These are phyloP conservation scores for Anticlea derivata DNA, from an alignment of 2,888 invertebrate genomes.

Conservation along the genomic window DNA sequence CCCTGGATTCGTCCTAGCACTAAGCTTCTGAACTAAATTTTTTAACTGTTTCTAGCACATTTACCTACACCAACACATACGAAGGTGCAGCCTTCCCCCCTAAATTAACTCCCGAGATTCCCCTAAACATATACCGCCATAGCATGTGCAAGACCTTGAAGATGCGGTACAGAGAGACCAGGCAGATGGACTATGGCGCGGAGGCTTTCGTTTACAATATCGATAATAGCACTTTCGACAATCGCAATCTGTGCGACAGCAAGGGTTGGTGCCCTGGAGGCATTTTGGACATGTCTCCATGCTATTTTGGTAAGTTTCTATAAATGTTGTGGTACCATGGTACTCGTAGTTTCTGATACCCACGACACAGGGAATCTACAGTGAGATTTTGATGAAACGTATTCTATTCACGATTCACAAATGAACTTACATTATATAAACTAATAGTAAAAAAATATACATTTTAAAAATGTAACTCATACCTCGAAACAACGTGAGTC, in stretches of 20 bases:
- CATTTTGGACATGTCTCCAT: constrained; percentile 85
- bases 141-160: constrained; percentile 84
- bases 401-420: no score
- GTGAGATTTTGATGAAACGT: no score
- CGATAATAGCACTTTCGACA: constrained; percentile 20
- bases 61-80: constrained; percentile 85
- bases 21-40: no score
- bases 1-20: no score
- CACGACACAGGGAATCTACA: no score
- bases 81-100: constrained; percentile 89
- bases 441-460: no score
- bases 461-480: no score
- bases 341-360: no score
- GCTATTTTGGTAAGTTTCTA: constrained; percentile 76
- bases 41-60: constrained; percentile 26
- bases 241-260: constrained; percentile 27
- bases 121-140: constrained; percentile 86
- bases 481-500: no score
- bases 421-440: no score
- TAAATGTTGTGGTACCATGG: no score
- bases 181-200: constrained; percentile 23
- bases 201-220: constrained; percentile 29
- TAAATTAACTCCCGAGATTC: constrained; percentile 74
- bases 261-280: constrained; percentile 79
- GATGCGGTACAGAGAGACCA: constrained; percentile 20